These are phyloP conservation scores for Eugnorisma glareosa DNA, from an alignment of 2,888 invertebrate species.

Conservation along the genomic window DNA sequence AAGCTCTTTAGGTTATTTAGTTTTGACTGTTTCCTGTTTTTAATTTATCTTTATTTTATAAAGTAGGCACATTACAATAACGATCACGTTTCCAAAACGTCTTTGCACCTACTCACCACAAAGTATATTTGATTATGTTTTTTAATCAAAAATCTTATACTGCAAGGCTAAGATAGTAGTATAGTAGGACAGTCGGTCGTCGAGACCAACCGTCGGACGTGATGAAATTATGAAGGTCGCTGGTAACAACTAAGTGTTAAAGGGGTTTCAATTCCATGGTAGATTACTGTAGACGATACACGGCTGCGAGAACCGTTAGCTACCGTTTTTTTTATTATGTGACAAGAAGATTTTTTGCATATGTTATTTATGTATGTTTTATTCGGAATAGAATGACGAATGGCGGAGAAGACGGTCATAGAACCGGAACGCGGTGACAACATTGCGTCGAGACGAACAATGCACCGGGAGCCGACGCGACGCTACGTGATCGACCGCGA, in stretches of 20 bases:
- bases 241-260: slow-evolving; percentile 49
- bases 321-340: slow-evolving; percentile 55
- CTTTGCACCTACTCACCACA: slow-evolving; percentile 40
- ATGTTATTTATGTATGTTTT: slow-evolving; percentile 51
- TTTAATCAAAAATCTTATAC: slow-evolving; percentile 51
- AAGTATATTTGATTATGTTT: slow-evolving; percentile 56
- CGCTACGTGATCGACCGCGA: slow-evolving; percentile 84
- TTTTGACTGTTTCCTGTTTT: neutral
- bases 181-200: slow-evolving; percentile 61
- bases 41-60: slow-evolving; percentile 3
- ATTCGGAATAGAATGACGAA: slow-evolving; percentile 44
- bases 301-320: slow-evolving; percentile 53
- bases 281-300: slow-evolving; percentile 59
- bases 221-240: slow-evolving; percentile 64
- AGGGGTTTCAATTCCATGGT: slow-evolving; percentile 59
- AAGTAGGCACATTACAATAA: slow-evolving; percentile 22
- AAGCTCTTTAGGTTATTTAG: neutral
- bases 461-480: slow-evolving; percentile 65
- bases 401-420: slow-evolving; percentile 38
- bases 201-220: slow-evolving; percentile 52
- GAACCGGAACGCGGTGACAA: slow-evolving; percentile 57
- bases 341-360: slow-evolving; percentile 53
- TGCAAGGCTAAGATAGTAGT: slow-evolving; percentile 46
- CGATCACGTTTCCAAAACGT: slow-evolving; percentile 12
- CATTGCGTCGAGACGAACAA: slow-evolving; percentile 76